Conservation (phyloP, 2,888 invertebrate genomes). For the Patella pellucida region DNA sequence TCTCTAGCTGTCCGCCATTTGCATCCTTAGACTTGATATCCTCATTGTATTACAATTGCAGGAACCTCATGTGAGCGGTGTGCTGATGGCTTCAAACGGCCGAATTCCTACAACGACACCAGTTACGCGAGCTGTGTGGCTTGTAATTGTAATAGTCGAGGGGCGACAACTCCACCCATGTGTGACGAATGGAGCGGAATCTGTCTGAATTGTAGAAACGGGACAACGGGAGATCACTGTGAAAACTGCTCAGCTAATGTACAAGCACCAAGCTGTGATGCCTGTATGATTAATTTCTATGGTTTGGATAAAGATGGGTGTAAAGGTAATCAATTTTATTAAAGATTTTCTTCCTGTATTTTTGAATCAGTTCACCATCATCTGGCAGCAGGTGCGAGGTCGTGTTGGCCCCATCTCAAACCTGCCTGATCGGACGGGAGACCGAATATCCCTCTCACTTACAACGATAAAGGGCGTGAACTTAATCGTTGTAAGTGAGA, state of each 20-base stretch:
- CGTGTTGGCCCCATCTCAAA: no score
- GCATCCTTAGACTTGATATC: no score
- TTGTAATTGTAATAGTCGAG: slow-evolving; percentile 43
- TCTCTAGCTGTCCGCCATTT: no score
- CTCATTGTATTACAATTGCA: slow-evolving; percentile 14
- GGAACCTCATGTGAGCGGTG: slow-evolving; percentile 55
- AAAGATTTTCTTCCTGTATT: no score
- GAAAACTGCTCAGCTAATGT: slow-evolving; percentile 44
- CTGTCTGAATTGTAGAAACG: slow-evolving; percentile 55
- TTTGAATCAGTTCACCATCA: no score
- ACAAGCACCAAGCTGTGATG: slow-evolving; percentile 35
- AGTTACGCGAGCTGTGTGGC: slow-evolving; percentile 39
- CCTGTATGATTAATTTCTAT: slow-evolving; percentile 43
- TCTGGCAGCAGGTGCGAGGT: no score
- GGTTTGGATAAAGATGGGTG: slow-evolving; percentile 47
- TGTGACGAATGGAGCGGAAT: slow-evolving; percentile 40
- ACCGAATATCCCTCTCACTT: no score
- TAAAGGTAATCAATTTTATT: slow-evolving; percentile 32
- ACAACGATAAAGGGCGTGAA: no score
- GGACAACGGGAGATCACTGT: slow-evolving; percentile 46
- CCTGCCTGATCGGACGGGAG: no score
- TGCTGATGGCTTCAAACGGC: slow-evolving; percentile 33
- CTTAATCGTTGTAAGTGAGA: no score
- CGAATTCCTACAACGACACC: slow-evolving; percentile 18
- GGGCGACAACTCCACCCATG: slow-evolving; percentile 34